These are phyloP conservation scores for Solenodon paradoxus DNA, from an alignment of 2,113 vertebrate species.

Conservation along the genomic window DNA sequence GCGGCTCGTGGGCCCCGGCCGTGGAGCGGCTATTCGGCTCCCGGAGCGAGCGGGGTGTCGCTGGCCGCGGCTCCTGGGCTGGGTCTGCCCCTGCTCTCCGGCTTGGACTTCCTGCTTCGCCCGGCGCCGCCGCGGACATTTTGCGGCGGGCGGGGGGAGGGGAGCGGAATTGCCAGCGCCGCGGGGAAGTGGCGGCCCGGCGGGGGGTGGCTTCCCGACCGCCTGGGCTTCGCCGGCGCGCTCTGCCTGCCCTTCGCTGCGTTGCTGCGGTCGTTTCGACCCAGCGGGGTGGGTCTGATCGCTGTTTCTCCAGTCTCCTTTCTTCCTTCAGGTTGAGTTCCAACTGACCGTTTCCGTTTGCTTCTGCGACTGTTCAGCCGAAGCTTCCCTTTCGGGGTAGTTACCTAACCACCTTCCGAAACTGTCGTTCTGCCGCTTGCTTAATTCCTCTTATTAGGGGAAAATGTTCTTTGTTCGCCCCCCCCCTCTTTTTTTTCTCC, in stretches of 20 bases:
- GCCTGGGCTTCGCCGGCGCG: not conserved
- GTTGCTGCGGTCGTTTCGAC: not conserved
- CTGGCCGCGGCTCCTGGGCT: not conserved
- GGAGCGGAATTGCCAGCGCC: constrained; percentile 51
- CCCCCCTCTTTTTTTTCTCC: not conserved
- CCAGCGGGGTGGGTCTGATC: not conserved
- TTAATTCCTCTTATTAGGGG: constrained; percentile 17
- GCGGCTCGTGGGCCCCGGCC: not conserved
- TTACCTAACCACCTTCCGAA: constrained; percentile 28
- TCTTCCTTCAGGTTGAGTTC: not conserved
- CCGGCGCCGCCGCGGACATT: constrained; percentile 54
- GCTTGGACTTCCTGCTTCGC: constrained; percentile 70
- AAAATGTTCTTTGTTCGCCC: constrained; percentile 67
- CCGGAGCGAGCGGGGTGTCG: not conserved
- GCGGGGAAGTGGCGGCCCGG: constrained; percentile 31
- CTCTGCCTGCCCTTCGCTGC: not conserved
- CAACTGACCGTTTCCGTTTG: not conserved
- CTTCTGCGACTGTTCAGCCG: not conserved
- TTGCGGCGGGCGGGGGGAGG: constrained; percentile 68
- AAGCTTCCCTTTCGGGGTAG: constrained; percentile 33
- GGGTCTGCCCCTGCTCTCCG: not conserved
- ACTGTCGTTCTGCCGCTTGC: not conserved
- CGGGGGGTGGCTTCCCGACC: no score
- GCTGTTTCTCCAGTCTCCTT: not conserved
- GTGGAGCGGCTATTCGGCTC: no score